Evolutionary conservation across 2,797 vertebrate genomes (phyloP).

Genomic region (Argyrosomus regius): DNA sequence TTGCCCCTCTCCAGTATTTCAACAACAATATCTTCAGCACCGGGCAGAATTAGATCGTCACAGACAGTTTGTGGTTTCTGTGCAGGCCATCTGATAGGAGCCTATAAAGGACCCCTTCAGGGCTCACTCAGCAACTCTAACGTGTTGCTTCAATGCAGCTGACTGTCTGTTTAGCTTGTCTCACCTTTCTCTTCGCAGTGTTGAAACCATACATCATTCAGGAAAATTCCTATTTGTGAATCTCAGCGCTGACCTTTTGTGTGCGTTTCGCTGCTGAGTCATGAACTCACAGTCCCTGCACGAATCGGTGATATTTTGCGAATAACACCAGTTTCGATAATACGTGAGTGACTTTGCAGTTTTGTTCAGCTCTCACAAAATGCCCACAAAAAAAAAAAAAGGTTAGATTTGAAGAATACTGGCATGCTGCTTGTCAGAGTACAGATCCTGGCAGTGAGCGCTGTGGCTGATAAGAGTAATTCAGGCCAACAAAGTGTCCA

Average conservation of each 20-base stretch:
- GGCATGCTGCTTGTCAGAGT: background rate
- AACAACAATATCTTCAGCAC: conserved; percentile 29
- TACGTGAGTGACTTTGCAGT: background rate
- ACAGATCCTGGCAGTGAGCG: background rate
- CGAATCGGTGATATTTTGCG: background rate
- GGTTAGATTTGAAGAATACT: background rate
- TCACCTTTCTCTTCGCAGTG: conserved; percentile 23
- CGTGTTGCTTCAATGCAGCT: conserved; percentile 14
- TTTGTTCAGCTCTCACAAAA: background rate
- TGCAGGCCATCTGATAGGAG: conserved; percentile 19
- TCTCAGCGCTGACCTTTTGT: conserved; percentile 10
- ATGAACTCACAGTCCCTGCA: background rate
- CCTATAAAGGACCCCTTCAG: conserved; percentile 45
- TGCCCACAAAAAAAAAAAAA: background rate
- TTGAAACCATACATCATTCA: conserved; percentile 19
- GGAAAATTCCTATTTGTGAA: background rate
- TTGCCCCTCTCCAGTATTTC: conserved; percentile 14
- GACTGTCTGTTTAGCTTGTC: conserved; percentile 11
- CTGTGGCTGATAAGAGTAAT: background rate
- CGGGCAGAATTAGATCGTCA: conserved; percentile 35
- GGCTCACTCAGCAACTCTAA: background rate
- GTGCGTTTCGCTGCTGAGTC: conserved; percentile 15
- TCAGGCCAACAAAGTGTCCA: background rate
- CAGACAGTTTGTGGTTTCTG: conserved; percentile 16
- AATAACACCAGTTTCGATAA: background rate